phyloP scores from a whole-genome alignment of 1,140 invertebrate genomes.

The Triops longicaudatus region DNA sequence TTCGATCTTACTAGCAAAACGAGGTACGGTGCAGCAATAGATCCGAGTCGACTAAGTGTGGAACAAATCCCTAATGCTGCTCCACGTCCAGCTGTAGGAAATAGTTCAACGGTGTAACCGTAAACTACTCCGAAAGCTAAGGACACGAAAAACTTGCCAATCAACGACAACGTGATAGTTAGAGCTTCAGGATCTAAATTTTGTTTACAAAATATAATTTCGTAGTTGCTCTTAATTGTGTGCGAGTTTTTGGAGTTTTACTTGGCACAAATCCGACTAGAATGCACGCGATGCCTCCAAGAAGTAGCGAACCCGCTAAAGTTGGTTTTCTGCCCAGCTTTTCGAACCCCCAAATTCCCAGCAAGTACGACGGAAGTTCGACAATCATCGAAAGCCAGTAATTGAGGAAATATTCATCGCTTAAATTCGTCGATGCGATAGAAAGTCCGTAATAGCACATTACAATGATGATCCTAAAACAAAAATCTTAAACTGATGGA shows the following conservation, averaged over 20 bases:
- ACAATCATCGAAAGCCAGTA: constrained; percentile 17
- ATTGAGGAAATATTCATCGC: constrained; percentile 17
- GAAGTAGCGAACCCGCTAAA: neutral
- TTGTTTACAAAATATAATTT: no score
- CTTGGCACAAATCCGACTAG: neutral
- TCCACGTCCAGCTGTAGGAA: constrained; percentile 26
- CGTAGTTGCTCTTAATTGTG: no score
- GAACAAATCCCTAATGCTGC: constrained; percentile 27
- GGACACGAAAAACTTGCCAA: constrained; percentile 42
- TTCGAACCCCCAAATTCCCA: constrained; percentile 10
- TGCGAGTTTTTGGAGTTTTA: no score
- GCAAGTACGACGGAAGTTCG: constrained; percentile 19
- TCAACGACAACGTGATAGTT: constrained; percentile 34
- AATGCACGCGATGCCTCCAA: constrained; percentile 17
- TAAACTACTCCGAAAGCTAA: constrained; percentile 40
- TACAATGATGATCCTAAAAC: constrained; percentile 1
- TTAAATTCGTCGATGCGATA: constrained; percentile 3
- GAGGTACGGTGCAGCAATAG: constrained; percentile 26
- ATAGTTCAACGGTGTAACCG: constrained; percentile 29
- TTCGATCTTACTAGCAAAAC: constrained; percentile 21
- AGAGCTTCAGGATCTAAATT: constrained; percentile 28
- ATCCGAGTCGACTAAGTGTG: constrained; percentile 20
- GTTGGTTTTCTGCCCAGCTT: constrained; percentile 14
- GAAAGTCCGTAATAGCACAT: constrained; percentile 24
- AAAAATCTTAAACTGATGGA: no score